phyloP scores from a whole-genome alignment of 2,113 vertebrate species.

The Notothenia coriiceps region DNA sequence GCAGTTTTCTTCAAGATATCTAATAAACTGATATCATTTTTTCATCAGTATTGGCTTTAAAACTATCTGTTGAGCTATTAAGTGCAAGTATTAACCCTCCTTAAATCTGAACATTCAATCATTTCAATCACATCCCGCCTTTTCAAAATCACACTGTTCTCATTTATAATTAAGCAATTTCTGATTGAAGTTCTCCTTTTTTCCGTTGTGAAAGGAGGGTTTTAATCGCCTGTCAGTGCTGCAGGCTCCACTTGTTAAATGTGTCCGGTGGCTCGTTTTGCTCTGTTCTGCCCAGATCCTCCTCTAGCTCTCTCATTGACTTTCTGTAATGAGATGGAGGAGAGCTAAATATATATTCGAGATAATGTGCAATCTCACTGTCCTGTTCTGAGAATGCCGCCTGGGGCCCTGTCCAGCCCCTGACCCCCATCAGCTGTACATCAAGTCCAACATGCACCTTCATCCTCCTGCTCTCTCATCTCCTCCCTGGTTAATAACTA shows the following conservation, averaged over 20 bases:
- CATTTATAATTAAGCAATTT: neutral
- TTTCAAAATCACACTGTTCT: neutral
- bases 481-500: slow-evolving; percentile 11
- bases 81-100: neutral
- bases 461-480: slow-evolving; percentile 11
- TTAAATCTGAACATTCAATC: neutral
- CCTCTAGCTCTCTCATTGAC: slow-evolving; percentile 64
- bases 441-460: slow-evolving; percentile 34
- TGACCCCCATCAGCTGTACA: slow-evolving; percentile 43
- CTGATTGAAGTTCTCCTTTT: neutral
- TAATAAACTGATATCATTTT: no score
- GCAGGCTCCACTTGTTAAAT: slow-evolving; percentile 45
- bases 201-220: neutral
- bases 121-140: neutral
- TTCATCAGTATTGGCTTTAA: no score
- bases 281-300: slow-evolving; percentile 25
- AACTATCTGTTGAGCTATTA: neutral
- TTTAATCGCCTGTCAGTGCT: slow-evolving; percentile 15
- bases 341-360: slow-evolving; percentile 55
- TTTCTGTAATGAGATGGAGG: slow-evolving; percentile 52
- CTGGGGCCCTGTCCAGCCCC: neutral
- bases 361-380: slow-evolving; percentile 49
- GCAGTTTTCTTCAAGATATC: no score
- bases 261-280: slow-evolving; percentile 39
- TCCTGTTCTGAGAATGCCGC: slow-evolving; percentile 46